phyloP scores from a whole-genome alignment of 2,888 invertebrate species.

The Biston betularia region DNA sequence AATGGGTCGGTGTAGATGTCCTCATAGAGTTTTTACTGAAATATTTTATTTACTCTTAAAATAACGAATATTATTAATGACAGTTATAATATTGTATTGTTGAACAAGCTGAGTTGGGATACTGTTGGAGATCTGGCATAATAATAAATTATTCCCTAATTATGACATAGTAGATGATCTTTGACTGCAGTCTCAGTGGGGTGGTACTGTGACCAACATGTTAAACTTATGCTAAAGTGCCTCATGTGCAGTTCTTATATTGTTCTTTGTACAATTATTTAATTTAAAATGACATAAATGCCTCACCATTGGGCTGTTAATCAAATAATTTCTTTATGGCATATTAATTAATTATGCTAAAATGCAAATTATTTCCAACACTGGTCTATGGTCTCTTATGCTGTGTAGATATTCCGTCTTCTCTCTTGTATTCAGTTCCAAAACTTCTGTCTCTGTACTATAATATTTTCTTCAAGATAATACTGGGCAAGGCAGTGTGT shows the following conservation, averaged over 20 bases:
- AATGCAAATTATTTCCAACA: not conserved
- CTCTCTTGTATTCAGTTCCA: slow-evolving; percentile 26
- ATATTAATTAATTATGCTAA: slow-evolving; percentile 8
- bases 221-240: slow-evolving; percentile 63
- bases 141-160: slow-evolving; percentile 45
- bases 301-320: slow-evolving; percentile 21
- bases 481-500: slow-evolving; percentile 49
- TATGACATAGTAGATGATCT: slow-evolving; percentile 39
- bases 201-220: slow-evolving; percentile 50
- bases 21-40: slow-evolving; percentile 79
- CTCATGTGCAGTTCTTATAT: slow-evolving; percentile 57
- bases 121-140: slow-evolving; percentile 57
- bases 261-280: slow-evolving; percentile 31
- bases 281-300: slow-evolving; percentile 6
- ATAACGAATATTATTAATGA: slow-evolving; percentile 7
- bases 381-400: slow-evolving; percentile 1
- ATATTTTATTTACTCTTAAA: slow-evolving; percentile 76
- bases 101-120: slow-evolving; percentile 43
- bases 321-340: slow-evolving; percentile 3
- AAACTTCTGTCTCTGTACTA: slow-evolving; percentile 8
- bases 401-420: slow-evolving; percentile 21
- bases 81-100: slow-evolving; percentile 51
- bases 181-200: slow-evolving; percentile 30
- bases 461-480: slow-evolving; percentile 25
- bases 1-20: slow-evolving; percentile 79